Evolutionary conservation across 2,888 invertebrate species (phyloP).

Genomic region (Caenorhabditis sp.): DNA sequence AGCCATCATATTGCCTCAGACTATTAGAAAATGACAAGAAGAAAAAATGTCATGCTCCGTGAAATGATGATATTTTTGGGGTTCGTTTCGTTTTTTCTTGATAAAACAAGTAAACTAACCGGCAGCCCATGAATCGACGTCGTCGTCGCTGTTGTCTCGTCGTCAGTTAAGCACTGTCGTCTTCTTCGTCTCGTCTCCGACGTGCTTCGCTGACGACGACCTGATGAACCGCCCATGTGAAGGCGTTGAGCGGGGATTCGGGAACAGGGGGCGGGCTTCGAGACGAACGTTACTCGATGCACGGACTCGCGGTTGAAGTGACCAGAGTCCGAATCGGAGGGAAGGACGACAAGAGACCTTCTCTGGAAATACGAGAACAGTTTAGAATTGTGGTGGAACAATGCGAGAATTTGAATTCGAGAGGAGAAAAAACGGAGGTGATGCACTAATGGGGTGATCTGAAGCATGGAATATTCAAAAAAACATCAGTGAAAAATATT

Average conservation of each 20-base stretch:
- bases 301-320: slow-evolving; percentile 51
- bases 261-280: not conserved
- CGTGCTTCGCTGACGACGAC: slow-evolving; percentile 53
- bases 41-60: slow-evolving; percentile 45
- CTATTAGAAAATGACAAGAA: not conserved
- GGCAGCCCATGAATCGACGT: slow-evolving; percentile 51
- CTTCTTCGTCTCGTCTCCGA: slow-evolving; percentile 42
- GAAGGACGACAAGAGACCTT: slow-evolving; percentile 36
- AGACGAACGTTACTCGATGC: slow-evolving; percentile 7
- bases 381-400: not conserved
- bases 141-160: slow-evolving; percentile 44
- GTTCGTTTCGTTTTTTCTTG: not conserved
- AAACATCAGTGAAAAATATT: too few species aligned
- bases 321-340: slow-evolving; percentile 39
- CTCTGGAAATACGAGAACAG: slow-evolving; percentile 12
- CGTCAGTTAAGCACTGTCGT: slow-evolving; percentile 26
- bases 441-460: too few species aligned
- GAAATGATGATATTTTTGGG: slow-evolving; percentile 55
- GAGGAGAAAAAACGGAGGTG: not conserved
- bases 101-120: slow-evolving; percentile 50
- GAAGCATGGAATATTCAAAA: too few species aligned
- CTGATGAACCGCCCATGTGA: slow-evolving; percentile 47
- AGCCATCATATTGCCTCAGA: slow-evolving; percentile 25
- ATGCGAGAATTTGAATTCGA: too few species aligned
- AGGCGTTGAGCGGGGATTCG: not conserved